These are phyloP conservation scores for Cheiracanthium punctorium DNA, from an alignment of 2,888 invertebrate genomes.

Conservation along the genomic window DNA sequence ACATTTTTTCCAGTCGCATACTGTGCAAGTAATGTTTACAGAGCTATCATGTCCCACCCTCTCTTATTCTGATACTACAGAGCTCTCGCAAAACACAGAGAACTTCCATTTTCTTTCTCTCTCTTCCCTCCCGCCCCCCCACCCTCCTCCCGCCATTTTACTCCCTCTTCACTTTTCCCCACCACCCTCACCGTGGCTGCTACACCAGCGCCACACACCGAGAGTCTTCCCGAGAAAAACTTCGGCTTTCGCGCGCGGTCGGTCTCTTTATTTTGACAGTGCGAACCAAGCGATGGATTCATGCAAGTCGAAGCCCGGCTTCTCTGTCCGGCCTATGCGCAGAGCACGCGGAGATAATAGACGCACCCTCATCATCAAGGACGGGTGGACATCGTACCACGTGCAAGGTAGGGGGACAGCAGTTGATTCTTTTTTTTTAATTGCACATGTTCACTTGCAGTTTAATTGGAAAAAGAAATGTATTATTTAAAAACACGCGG, in stretches of 20 bases:
- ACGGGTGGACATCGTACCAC: conserved; percentile 66
- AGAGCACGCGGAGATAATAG: conserved; percentile 41
- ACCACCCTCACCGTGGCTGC: neutral
- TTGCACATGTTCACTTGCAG: too few relatives aligned
- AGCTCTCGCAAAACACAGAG: neutral
- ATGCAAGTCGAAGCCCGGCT: conserved; percentile 34
- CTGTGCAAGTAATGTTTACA: neutral
- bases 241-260: neutral
- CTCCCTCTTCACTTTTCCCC: neutral
- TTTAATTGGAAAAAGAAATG: too few relatives aligned
- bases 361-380: conserved; percentile 58
- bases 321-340: conserved; percentile 37
- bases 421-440: too few relatives aligned
- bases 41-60: neutral
- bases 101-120: neutral
- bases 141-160: neutral
- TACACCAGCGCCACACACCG: conserved; percentile 2
- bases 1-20: neutral
- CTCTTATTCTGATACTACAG: neutral
- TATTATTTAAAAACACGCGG: too few relatives aligned
- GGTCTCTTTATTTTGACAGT: neutral
- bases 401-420: conserved; percentile 61
- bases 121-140: neutral
- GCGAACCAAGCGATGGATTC: conserved; percentile 33
- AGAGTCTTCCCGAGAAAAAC: neutral